Percentiles rank a stretch among this genome's conserved stretches.
These are phyloP conservation scores for Paramormyrops kingsleyae DNA, from an alignment of 2,113 vertebrate species.

Conservation along the genomic window DNA sequence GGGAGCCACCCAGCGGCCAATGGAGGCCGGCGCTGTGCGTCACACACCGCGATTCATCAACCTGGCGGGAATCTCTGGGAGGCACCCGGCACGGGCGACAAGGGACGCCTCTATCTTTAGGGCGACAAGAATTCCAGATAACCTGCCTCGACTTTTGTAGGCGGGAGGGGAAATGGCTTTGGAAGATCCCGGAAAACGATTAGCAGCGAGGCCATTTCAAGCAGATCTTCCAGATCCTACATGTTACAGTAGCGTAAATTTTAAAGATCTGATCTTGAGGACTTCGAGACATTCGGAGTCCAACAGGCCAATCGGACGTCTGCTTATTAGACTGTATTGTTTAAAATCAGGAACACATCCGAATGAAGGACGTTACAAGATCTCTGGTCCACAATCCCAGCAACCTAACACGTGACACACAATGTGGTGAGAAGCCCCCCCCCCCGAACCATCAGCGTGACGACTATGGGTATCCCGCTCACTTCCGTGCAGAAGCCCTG, in stretches of 20 bases:
- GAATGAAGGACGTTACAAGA: not conserved
- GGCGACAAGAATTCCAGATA: not conserved
- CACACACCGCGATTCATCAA: not conserved
- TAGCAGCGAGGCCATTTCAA: not conserved
- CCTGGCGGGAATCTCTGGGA: not conserved
- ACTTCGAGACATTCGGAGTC: not conserved
- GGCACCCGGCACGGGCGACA: not conserved
- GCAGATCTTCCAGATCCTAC: not conserved
- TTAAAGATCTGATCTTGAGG: not conserved
- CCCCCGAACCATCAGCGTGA: not conserved
- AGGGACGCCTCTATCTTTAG: not conserved
- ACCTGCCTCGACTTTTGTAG: not conserved
- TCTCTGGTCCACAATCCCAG: not conserved
- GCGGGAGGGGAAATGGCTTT: not conserved
- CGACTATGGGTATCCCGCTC: constrained; percentile 43
- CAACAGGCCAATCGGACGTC: not conserved
- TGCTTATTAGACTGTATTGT: not conserved
- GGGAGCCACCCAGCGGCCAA: not conserved
- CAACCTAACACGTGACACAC: not conserved
- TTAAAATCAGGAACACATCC: not conserved
- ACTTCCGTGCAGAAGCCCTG: constrained; percentile 57
- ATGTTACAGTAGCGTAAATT: not conserved
- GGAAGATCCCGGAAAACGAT: not conserved
- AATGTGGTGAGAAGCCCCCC: not conserved
- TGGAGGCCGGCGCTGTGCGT: not conserved